These are phyloP conservation scores for Quiscalus mexicanus DNA, from an alignment of 2,113 vertebrate species.

Conservation along the genomic window DNA sequence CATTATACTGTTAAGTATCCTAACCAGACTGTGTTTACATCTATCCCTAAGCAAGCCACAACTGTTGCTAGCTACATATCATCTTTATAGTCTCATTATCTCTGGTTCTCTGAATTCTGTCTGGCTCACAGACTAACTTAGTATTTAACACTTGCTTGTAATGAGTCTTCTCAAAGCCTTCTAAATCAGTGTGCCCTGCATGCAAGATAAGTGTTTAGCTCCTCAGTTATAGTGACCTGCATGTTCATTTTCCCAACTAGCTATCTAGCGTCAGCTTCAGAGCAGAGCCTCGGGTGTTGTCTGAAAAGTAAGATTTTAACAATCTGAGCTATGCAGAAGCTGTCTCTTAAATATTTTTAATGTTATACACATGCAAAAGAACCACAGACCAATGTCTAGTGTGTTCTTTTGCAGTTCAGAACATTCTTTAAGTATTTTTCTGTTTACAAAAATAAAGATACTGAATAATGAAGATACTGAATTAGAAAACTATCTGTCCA, in stretches of 20 bases:
- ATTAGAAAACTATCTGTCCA: not conserved
- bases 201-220: not conserved
- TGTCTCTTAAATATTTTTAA: not conserved
- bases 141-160: conserved; percentile 30
- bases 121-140: not conserved
- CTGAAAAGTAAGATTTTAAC: not conserved
- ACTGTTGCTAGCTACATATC: conserved; percentile 21
- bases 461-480: not conserved
- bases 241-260: not conserved
- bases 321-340: not conserved
- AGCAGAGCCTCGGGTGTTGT: not conserved
- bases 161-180: not conserved
- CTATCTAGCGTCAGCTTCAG: not conserved
- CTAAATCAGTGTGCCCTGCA: not conserved
- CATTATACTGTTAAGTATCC: not conserved
- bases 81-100: conserved; percentile 39
- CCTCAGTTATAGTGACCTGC: not conserved
- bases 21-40: conserved; percentile 42
- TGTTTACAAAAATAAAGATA: not conserved
- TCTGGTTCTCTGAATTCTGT: not conserved
- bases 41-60: conserved; percentile 26
- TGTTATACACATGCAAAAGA: not conserved
- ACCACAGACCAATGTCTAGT: not conserved
- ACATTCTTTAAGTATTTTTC: not conserved
- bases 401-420: not conserved